Conservation (phyloP, 1,140 invertebrate genomes). For the Drosophila pectinifera region DNA sequence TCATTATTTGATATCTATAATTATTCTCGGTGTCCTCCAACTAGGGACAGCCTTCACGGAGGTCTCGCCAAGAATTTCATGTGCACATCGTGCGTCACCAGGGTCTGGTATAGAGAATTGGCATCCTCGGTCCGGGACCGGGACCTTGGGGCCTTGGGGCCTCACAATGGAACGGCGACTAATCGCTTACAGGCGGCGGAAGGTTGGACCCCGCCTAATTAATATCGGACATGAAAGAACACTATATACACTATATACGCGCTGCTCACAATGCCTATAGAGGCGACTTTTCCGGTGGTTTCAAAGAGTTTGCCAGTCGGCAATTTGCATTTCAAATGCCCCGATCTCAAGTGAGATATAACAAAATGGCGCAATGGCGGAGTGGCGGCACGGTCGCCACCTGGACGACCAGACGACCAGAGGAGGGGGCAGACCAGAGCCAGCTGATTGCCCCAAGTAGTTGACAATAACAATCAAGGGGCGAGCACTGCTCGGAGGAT, state of each 20-base stretch:
- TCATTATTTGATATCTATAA: slow-evolving; percentile 30
- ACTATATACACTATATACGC: slow-evolving; percentile 11
- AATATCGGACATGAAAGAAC: slow-evolving; percentile 41
- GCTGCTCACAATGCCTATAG: slow-evolving; percentile 49
- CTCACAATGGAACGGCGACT: slow-evolving; percentile 42
- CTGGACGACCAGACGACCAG: slow-evolving; percentile 25
- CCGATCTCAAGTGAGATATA: slow-evolving; percentile 58
- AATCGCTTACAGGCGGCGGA: slow-evolving; percentile 48
- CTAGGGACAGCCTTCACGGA: slow-evolving; percentile 31
- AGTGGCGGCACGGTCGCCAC: slow-evolving; percentile 24
- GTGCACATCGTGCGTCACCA: slow-evolving; percentile 51
- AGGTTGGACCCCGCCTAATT: slow-evolving; percentile 39
- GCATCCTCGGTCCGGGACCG: slow-evolving; percentile 16
- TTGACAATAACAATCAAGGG: slow-evolving; percentile 51
- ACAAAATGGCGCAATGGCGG: slow-evolving; percentile 55
- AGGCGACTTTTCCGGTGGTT: slow-evolving; percentile 18
- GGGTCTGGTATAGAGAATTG: neutral
- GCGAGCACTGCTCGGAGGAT: slow-evolving; percentile 12
- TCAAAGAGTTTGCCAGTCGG: slow-evolving; percentile 53
- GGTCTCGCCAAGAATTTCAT: slow-evolving; percentile 46
- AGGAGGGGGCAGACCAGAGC: neutral
- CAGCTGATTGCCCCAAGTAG: slow-evolving; percentile 36
- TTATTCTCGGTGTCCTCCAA: slow-evolving; percentile 26
- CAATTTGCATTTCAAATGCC: slow-evolving; percentile 76
- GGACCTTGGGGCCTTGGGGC: slow-evolving; percentile 37